phyloP scores from a whole-genome alignment of 2,113 vertebrate species.

The Macquaria ambigua region DNA sequence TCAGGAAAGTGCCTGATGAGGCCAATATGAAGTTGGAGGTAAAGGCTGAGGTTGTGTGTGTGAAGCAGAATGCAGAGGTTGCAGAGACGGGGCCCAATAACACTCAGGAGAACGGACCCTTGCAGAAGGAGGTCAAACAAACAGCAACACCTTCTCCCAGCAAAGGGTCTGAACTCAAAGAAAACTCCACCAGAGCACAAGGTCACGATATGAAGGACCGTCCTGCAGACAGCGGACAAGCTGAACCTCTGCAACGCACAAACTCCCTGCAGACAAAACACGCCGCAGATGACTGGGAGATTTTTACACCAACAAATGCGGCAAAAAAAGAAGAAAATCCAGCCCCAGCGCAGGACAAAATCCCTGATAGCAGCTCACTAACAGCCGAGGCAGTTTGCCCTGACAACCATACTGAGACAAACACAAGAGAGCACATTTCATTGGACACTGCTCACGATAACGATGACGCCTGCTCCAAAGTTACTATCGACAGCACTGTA shows the following conservation, averaged over 20 bases:
- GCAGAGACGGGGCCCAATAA: conserved; percentile 16
- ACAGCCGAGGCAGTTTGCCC: not conserved
- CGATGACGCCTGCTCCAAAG: not conserved
- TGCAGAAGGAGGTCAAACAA: conserved; percentile 29
- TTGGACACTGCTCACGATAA: not conserved
- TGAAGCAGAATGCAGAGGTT: conserved; percentile 33
- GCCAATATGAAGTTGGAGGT: not conserved
- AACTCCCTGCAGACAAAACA: not conserved
- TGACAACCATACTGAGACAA: conserved; percentile 21
- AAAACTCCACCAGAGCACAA: conserved; percentile 34
- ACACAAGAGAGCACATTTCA: conserved; percentile 22
- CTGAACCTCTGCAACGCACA: conserved; percentile 39
- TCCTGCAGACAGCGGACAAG: not conserved
- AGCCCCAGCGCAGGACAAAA: not conserved
- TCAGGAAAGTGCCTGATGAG: conserved; percentile 43
- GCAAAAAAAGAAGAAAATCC: conserved; percentile 8
- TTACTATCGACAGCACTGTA: not conserved
- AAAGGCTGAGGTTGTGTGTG: not conserved
- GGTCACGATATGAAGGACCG: not conserved
- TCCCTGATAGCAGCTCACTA: not conserved
- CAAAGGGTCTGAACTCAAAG: conserved; percentile 10
- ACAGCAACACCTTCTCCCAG: conserved; percentile 2
- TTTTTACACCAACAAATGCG: not conserved
- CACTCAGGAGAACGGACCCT: conserved; percentile 66
- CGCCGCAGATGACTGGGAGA: not conserved